Conservation (phyloP, 2,113 vertebrate species). For the Pelvicachromis taeniatus region DNA sequence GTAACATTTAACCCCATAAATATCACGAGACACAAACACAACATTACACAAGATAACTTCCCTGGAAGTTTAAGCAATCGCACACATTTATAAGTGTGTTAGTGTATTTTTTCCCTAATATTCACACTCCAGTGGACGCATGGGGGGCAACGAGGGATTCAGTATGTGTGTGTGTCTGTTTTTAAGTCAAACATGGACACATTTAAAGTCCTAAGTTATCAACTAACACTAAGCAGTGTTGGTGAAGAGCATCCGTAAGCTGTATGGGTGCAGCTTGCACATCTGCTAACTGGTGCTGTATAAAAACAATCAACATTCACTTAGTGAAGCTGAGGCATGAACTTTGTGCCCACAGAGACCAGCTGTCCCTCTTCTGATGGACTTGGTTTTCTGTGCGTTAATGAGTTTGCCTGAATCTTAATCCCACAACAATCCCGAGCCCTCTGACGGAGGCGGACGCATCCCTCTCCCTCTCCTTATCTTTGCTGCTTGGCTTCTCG, state of each 20-base stretch:
- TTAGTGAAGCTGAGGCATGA: background rate
- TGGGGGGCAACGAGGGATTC: too few relatives aligned
- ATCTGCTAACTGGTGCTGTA: background rate
- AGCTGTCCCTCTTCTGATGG: background rate
- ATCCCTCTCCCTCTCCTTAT: too few relatives aligned
- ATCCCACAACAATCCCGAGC: background rate
- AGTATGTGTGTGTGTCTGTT: background rate
- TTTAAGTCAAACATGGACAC: fast-evolving
- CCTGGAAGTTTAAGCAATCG: background rate
- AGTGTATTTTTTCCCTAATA: background rate
- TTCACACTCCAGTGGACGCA: background rate
- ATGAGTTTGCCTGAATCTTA: background rate
- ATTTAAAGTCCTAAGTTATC: background rate
- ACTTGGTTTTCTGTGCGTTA: background rate
- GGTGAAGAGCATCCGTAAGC: background rate
- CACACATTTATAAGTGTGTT: background rate
- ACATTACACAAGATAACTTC: background rate
- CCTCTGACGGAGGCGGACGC: too few relatives aligned
- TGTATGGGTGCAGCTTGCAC: background rate
- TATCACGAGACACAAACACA: background rate
- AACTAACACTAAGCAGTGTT: background rate
- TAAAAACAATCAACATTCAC: background rate
- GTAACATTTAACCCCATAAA: background rate
- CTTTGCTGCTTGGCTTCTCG: too few relatives aligned
- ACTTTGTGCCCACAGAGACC: background rate